Percentiles rank a stretch among this genome's conserved stretches.
Evolutionary conservation across 2,888 invertebrate species (phyloP).

Genomic region (Cryptocephalus primarius): DNA sequence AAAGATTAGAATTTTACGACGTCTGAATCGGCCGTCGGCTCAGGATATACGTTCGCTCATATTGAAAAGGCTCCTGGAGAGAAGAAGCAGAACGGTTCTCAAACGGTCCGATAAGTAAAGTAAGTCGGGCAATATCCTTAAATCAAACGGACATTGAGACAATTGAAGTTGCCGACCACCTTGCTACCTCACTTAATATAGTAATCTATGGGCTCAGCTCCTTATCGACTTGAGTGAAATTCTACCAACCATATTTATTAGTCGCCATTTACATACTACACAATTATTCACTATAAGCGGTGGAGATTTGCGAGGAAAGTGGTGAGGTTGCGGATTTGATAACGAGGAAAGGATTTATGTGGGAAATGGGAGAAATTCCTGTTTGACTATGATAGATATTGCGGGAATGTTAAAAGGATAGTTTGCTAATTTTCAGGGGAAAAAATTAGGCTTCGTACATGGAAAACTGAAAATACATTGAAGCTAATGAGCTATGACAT

Average conservation of each 20-base stretch:
- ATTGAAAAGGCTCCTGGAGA: too few relatives aligned
- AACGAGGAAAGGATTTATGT: slow-evolving; percentile 2
- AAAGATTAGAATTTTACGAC: too few relatives aligned
- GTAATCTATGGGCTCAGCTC: slow-evolving; percentile 6
- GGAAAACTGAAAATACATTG: too few relatives aligned
- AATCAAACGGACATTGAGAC: slow-evolving; percentile 9
- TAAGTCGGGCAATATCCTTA: slow-evolving; percentile 11
- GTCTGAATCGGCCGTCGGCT: too few relatives aligned
- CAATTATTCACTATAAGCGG: slow-evolving; percentile 30
- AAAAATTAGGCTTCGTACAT: too few relatives aligned
- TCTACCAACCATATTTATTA: slow-evolving; percentile 26
- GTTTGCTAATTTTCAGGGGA: too few relatives aligned
- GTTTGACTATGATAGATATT: too few relatives aligned
- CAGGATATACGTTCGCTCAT: too few relatives aligned
- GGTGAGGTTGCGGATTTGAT: neutral
- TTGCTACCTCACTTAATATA: slow-evolving; percentile 11
- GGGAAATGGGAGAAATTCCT: slow-evolving; percentile 1
- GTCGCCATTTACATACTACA: slow-evolving; percentile 32
- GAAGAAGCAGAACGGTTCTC: neutral
- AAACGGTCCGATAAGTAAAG: slow-evolving; percentile 10
- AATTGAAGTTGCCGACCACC: slow-evolving; percentile 6
- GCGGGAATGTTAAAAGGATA: too few relatives aligned
- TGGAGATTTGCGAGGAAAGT: neutral
- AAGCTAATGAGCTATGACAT: too few relatives aligned
- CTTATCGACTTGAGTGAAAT: slow-evolving; percentile 20